These are phyloP conservation scores for Cyprinodon tularosa DNA, from an alignment of 2,113 vertebrate species.

Conservation along the genomic window DNA sequence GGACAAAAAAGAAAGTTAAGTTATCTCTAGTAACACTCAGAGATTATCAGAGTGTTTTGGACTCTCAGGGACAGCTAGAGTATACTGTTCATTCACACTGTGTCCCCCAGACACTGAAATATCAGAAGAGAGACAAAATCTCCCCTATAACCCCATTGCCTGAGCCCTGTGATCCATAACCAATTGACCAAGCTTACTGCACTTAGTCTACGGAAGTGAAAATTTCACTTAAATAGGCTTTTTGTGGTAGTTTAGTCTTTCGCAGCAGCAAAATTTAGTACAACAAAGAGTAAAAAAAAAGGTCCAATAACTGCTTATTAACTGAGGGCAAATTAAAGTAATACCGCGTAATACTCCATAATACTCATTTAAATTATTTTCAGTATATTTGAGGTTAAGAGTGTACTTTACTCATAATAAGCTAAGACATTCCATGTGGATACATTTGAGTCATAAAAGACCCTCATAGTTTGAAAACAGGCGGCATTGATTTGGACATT, in stretches of 20 bases:
- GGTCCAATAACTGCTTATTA: constrained; percentile 1
- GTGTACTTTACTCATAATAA: constrained; percentile 47
- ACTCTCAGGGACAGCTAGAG: too few relatives aligned
- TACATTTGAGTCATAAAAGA: constrained; percentile 2
- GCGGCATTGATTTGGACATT: constrained; percentile 64
- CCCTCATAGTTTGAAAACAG: constrained; percentile 44
- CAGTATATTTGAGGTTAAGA: constrained; percentile 18
- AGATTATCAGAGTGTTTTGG: too few relatives aligned
- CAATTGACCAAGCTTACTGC: constrained; percentile 60
- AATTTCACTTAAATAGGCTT: constrained; percentile 22
- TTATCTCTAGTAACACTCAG: too few relatives aligned
- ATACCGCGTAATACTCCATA: too few relatives aligned
- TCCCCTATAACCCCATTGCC: constrained; percentile 1
- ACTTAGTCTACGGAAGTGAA: constrained; percentile 42
- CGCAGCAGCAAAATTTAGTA: constrained; percentile 1
- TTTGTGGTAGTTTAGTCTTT: constrained; percentile 20
- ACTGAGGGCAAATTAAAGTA: neutral
- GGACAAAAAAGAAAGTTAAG: too few relatives aligned
- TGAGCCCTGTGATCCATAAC: constrained; percentile 59
- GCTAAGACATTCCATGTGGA: constrained; percentile 53
- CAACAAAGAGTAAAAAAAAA: constrained; percentile 23
- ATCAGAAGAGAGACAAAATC: constrained; percentile 21
- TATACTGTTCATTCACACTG: constrained; percentile 39
- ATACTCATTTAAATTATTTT: neutral
- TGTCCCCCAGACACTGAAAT: constrained; percentile 48